phyloP scores from a whole-genome alignment of 2,888 invertebrate genomes.

The Pherbina coryleti region DNA sequence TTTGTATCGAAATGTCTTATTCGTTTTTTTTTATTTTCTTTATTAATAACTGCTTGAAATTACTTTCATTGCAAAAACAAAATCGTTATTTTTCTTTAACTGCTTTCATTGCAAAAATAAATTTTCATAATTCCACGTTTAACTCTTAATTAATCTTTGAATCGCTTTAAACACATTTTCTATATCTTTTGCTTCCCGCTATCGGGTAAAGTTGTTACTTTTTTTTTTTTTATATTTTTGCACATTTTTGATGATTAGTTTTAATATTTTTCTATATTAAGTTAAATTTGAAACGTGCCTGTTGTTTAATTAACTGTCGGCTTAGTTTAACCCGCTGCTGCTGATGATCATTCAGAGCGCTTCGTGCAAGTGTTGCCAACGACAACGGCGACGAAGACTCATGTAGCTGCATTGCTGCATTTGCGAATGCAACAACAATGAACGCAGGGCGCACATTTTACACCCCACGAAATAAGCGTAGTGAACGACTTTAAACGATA shows the following conservation, averaged over 20 bases:
- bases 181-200: neutral
- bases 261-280: neutral
- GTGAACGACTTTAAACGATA: conserved; percentile 10
- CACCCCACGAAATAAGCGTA: neutral
- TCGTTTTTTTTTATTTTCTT: too few relatives aligned
- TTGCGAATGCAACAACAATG: neutral
- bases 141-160: neutral
- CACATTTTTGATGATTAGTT: neutral
- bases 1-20: too few relatives aligned
- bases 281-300: conserved; percentile 1
- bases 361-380: conserved; percentile 17
- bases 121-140: neutral
- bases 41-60: too few relatives aligned
- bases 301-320: conserved; percentile 16
- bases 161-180: neutral
- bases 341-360: neutral
- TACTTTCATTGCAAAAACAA: neutral
- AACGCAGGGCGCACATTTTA: conserved; percentile 12
- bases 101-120: neutral
- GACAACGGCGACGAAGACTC: conserved; percentile 1
- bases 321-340: neutral
- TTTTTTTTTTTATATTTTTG: neutral
- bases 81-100: neutral
- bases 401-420: conserved; percentile 22
- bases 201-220: neutral